Percentiles rank a stretch among this genome's conserved stretches.
Evolutionary conservation across 2,888 invertebrate species (phyloP).

Genomic region (Ferdinandea cuprea): DNA sequence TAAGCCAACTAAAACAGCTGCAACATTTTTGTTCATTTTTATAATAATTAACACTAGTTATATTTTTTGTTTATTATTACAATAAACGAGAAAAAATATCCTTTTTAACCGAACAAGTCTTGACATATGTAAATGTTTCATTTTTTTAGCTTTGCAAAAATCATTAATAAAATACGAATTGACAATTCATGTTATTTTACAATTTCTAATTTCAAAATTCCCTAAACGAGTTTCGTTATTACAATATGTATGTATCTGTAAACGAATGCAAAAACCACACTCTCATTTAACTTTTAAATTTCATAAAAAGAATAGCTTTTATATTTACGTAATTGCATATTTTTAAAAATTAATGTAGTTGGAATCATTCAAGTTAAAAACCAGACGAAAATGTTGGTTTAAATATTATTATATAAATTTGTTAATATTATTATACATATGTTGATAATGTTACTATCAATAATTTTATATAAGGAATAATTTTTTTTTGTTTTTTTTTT

Average conservation of each 20-base stretch:
- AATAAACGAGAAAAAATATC: constrained; percentile 60
- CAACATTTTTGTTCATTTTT: constrained; percentile 58
- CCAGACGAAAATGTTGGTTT: constrained; percentile 58
- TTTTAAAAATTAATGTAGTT: constrained; percentile 61
- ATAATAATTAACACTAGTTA: constrained; percentile 61
- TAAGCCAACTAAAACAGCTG: constrained; percentile 74
- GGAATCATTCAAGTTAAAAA: constrained; percentile 61
- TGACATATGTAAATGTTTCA: constrained; percentile 66
- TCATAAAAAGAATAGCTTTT: constrained; percentile 64
- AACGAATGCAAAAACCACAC: constrained; percentile 74
- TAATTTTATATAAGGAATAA: constrained; percentile 43
- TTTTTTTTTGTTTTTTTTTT: too few relatives aligned
- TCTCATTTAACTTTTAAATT: constrained; percentile 71
- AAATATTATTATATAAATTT: constrained; percentile 32
- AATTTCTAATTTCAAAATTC: constrained; percentile 79
- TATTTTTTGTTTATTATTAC: constrained; percentile 47
- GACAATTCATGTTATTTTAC: constrained; percentile 73
- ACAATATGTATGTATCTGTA: constrained; percentile 76
- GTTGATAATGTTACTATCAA: constrained; percentile 39
- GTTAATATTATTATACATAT: constrained; percentile 17
- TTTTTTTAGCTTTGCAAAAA: constrained; percentile 69
- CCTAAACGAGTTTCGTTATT: constrained; percentile 82
- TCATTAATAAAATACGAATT: constrained; percentile 74
- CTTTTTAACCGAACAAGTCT: constrained; percentile 63
- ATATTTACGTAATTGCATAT: constrained; percentile 50